Conservation (phyloP, 92 coral and sea anemone species). For the Epizoanthus rinbou region DNA sequence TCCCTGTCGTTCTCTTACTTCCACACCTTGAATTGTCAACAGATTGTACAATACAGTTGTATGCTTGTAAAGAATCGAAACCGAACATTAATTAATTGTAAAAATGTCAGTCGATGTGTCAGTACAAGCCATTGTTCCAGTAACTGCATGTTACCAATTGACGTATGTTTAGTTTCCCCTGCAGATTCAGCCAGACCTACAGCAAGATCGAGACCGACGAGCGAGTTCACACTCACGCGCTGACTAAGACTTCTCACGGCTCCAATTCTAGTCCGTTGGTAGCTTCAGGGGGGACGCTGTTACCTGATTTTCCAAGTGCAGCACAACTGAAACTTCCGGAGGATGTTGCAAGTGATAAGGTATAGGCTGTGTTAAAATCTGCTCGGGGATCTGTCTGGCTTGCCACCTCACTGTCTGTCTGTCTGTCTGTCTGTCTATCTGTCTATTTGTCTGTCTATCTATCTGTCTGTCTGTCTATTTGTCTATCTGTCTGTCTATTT, state of each 20-base stretch:
- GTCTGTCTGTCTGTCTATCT: background rate
- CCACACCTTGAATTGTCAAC: too few relatives aligned
- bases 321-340: slow-evolving; percentile 77
- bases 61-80: background rate
- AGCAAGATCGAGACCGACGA: slow-evolving; percentile 84
- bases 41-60: too few relatives aligned
- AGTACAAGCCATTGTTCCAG: background rate
- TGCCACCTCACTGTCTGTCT: background rate
- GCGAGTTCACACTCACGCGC: slow-evolving; percentile 56
- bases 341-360: slow-evolving; percentile 90
- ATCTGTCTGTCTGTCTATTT: background rate
- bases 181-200: slow-evolving; percentile 89
- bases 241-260: slow-evolving; percentile 72
- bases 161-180: background rate
- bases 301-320: slow-evolving; percentile 94
- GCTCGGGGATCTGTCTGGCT: background rate
- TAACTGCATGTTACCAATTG: background rate
- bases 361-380: background rate
- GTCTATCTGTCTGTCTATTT: background rate
- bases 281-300: slow-evolving; percentile 91
- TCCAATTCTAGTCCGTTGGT: slow-evolving; percentile 70
- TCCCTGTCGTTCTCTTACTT: too few relatives aligned
- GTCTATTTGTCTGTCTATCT: background rate
- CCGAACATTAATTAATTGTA: background rate
- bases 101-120: background rate